Conservation (phyloP, 2,797 vertebrate genomes). For the Pipistrellus pipistrellus region DNA sequence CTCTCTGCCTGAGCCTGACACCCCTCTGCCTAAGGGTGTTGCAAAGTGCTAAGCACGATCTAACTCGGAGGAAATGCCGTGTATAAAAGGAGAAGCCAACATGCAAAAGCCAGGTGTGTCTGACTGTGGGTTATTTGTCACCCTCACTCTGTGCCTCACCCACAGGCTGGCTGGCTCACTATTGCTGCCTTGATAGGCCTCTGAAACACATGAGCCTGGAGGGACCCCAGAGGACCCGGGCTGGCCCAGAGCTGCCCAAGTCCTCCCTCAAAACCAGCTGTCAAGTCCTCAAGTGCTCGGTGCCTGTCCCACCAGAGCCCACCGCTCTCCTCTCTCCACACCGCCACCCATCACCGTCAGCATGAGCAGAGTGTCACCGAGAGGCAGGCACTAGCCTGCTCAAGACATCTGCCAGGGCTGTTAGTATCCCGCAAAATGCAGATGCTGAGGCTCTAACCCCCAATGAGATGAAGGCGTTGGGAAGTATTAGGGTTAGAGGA, state of each 20-base stretch:
- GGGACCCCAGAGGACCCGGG: conserved; percentile 41
- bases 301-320: conserved; percentile 54
- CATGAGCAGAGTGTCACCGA: background rate
- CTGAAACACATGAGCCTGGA: background rate
- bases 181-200: background rate
- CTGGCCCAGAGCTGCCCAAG: conserved; percentile 48
- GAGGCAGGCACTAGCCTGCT: background rate
- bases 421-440: background rate
- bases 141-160: background rate
- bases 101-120: background rate
- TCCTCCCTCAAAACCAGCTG: conserved; percentile 53
- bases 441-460: background rate
- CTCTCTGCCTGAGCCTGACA: background rate
- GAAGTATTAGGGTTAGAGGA: background rate
- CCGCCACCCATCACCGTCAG: conserved; percentile 59
- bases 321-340: conserved; percentile 41
- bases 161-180: background rate
- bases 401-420: background rate
- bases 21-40: background rate
- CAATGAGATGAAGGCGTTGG: background rate
- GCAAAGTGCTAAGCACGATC: background rate
- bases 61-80: background rate
- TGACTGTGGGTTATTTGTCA: background rate
- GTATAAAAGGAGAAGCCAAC: background rate
- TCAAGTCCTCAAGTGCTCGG: conserved; percentile 61